These are phyloP conservation scores for Carcharodon carcharias DNA, from an alignment of 2,797 vertebrate genomes.

Conservation along the genomic window DNA sequence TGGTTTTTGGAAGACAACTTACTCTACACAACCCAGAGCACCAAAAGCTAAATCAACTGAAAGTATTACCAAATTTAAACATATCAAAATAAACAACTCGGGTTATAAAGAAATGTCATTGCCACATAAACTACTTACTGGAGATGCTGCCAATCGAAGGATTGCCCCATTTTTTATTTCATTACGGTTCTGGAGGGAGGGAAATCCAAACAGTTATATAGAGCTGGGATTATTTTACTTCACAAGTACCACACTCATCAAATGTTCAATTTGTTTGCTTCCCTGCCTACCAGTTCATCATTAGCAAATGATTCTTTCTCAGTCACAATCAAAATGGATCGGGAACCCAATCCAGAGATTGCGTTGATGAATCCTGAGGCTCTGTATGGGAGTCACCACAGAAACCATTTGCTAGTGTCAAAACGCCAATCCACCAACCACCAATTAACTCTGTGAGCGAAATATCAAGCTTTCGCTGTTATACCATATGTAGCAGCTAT, in stretches of 20 bases:
- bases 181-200: conserved; percentile 81
- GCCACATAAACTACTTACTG: conserved; percentile 66
- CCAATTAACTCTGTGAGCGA: not conserved
- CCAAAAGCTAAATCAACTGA: not conserved
- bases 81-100: not conserved
- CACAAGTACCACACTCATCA: not conserved
- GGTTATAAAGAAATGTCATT: not conserved
- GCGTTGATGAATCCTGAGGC: not conserved
- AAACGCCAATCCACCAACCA: not conserved
- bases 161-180: conserved; percentile 97
- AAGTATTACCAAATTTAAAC: not conserved
- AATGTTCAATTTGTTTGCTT: not conserved
- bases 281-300: not conserved
- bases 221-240: not conserved
- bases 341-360: not conserved
- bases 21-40: not conserved
- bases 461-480: not conserved
- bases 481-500: not conserved
- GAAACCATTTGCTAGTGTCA: not conserved
- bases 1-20: not conserved
- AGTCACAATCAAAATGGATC: not conserved
- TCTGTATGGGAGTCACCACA: not conserved
- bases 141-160: conserved; percentile 84
- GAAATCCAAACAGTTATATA: conserved; percentile 34
- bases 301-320: not conserved